Conservation (phyloP, 2,113 vertebrate species). For the Recurvirostra avosetta region DNA sequence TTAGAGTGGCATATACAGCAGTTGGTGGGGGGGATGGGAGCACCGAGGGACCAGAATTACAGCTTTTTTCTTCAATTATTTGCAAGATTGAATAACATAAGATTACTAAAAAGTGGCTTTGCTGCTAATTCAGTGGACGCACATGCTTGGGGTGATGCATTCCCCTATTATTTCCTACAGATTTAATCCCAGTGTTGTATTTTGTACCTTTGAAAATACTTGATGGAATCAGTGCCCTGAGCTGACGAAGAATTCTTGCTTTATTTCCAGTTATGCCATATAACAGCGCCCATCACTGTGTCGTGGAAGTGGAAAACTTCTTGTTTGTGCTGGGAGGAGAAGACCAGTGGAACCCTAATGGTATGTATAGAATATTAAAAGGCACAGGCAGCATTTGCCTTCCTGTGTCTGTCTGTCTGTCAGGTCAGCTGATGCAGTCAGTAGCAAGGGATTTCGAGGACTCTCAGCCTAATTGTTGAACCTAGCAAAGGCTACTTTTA, state of each 20-base stretch:
- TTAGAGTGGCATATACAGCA: background rate
- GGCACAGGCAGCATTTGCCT: background rate
- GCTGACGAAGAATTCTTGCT: slow-evolving; percentile 44
- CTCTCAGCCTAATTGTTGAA: background rate
- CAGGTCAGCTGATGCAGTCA: background rate
- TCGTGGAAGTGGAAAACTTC: slow-evolving; percentile 99
- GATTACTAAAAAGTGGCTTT: slow-evolving; percentile 19
- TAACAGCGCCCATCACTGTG: slow-evolving; percentile 98
- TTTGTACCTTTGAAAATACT: background rate
- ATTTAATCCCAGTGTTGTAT: background rate
- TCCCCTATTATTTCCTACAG: background rate
- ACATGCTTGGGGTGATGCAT: background rate
- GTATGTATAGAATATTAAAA: slow-evolving; percentile 66
- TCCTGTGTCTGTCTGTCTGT: background rate
- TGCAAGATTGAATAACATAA: slow-evolving; percentile 21
- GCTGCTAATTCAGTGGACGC: background rate
- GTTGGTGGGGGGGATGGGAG: background rate
- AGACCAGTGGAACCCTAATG: slow-evolving; percentile 99
- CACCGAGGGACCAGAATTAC: background rate
- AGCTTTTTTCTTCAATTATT: slow-evolving; percentile 20
- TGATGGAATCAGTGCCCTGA: background rate
- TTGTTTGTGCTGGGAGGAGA: slow-evolving; percentile 95
- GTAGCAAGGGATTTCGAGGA: background rate
- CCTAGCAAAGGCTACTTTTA: slow-evolving; percentile 10
- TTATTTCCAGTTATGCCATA: slow-evolving; percentile 96